phyloP scores from a whole-genome alignment of 2,888 invertebrate genomes.

The Acrobasis suavella region DNA sequence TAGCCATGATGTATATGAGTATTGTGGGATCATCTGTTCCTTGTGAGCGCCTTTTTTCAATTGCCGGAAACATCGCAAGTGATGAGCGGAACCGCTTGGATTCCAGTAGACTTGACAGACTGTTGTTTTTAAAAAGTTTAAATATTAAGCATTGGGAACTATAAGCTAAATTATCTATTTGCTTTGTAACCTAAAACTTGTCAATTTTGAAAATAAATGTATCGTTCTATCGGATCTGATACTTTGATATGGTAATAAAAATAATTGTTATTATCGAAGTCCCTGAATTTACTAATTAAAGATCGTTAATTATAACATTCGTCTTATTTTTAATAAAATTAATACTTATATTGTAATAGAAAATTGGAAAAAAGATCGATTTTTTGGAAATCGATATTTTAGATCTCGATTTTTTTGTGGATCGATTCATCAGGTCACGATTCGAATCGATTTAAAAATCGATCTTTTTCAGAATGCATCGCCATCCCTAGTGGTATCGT shows the following conservation, averaged over 20 bases:
- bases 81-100: constrained; percentile 37
- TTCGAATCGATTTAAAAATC: too few relatives aligned
- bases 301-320: too few relatives aligned
- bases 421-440: too few relatives aligned
- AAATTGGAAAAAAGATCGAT: not conserved
- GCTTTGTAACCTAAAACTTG: not conserved
- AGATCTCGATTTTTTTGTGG: constrained; percentile 7
- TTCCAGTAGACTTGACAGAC: constrained; percentile 33
- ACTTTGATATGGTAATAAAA: not conserved
- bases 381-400: not conserved
- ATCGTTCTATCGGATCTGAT: not conserved
- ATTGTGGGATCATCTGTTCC: constrained; percentile 25
- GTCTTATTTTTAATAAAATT: not conserved
- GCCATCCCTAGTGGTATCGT: too few relatives aligned
- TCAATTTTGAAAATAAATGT: not conserved
- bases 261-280: too few relatives aligned
- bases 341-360: not conserved
- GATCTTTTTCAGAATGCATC: too few relatives aligned
- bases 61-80: constrained; percentile 36
- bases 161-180: not conserved
- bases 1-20: constrained; percentile 4
- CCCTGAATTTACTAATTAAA: too few relatives aligned
- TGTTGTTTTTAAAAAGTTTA: constrained; percentile 33
- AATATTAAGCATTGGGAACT: constrained; percentile 21
- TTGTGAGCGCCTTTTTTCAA: constrained; percentile 36